Evolutionary conservation across 1,140 invertebrate genomes (phyloP).

Genomic region (Radopholus similis): DNA sequence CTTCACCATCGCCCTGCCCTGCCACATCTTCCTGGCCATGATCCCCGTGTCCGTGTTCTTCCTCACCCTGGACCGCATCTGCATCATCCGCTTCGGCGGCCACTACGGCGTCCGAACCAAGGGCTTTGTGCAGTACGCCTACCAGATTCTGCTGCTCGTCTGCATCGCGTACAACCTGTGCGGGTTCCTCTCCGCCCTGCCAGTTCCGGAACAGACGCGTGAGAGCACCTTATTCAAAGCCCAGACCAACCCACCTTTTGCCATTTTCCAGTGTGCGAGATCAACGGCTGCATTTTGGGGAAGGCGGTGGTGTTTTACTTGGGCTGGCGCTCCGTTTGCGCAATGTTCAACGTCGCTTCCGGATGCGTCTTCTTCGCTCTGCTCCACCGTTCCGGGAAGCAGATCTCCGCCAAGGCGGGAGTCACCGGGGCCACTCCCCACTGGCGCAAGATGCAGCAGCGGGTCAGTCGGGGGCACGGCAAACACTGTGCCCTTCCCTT

Average conservation of each 20-base stretch:
- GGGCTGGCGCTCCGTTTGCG: conserved; percentile 5
- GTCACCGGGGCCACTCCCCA: not conserved
- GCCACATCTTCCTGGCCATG: conserved; percentile 2
- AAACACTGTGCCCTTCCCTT: not conserved
- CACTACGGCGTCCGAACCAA: not conserved
- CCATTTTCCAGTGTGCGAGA: conserved; percentile 14
- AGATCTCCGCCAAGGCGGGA: not conserved
- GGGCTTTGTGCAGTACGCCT: conserved; percentile 1
- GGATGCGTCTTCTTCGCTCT: conserved; percentile 1
- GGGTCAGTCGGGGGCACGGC: not conserved
- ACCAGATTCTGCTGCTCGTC: not conserved
- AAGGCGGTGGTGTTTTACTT: conserved; percentile 4
- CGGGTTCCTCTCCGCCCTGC: conserved; percentile 4
- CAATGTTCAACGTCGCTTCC: conserved; percentile 10
- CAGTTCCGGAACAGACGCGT: conserved; percentile 3
- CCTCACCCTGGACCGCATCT: conserved; percentile 11
- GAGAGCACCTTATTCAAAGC: not conserved
- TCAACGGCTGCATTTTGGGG: conserved; percentile 12
- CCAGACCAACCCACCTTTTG: not conserved
- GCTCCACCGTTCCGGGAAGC: conserved; percentile 1
- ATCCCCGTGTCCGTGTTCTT: conserved; percentile 18
- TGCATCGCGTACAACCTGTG: conserved; percentile 7
- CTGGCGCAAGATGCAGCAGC: not conserved
- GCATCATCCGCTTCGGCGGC: conserved; percentile 4
- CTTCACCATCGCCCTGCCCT: conserved; percentile 6